Evolutionary conservation across 37 sponge, comb jelly and placozoan genomes (phyloP).

Genomic region (Theonella swinhoei): DNA sequence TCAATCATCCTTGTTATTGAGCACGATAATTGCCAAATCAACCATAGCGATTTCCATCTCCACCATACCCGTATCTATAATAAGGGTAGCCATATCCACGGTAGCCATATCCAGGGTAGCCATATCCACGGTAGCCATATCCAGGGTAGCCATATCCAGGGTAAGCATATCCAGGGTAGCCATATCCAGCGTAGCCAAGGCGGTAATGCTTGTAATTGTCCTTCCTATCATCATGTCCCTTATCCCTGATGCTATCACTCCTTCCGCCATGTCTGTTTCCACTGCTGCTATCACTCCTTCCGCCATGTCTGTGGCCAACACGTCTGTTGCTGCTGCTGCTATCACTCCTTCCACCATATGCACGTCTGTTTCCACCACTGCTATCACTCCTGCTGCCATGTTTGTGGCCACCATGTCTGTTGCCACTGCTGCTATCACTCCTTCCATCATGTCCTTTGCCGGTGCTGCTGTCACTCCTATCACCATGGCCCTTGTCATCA

Average conservation of each 20-base stretch:
- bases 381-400: conserved; percentile 5
- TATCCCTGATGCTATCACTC: too few relatives aligned
- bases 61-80: too few relatives aligned
- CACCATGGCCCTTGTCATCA: neutral
- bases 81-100: too few relatives aligned
- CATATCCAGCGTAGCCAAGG: too few relatives aligned
- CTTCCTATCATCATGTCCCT: too few relatives aligned
- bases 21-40: too few relatives aligned
- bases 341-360: neutral
- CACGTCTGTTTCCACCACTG: conserved; percentile 7
- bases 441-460: neutral
- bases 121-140: neutral
- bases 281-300: neutral
- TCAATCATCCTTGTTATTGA: too few relatives aligned
- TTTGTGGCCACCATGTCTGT: neutral
- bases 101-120: too few relatives aligned
- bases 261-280: neutral
- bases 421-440: neutral
- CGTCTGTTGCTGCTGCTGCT: conserved; percentile 8
- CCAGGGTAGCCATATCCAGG: too few relatives aligned
- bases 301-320: neutral
- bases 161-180: too few relatives aligned
- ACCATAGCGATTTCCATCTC: too few relatives aligned
- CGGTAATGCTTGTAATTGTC: too few relatives aligned
- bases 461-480: conserved; percentile 1